phyloP scores from a whole-genome alignment of 2,888 invertebrate genomes.

The Ichneumon xanthorius region DNA sequence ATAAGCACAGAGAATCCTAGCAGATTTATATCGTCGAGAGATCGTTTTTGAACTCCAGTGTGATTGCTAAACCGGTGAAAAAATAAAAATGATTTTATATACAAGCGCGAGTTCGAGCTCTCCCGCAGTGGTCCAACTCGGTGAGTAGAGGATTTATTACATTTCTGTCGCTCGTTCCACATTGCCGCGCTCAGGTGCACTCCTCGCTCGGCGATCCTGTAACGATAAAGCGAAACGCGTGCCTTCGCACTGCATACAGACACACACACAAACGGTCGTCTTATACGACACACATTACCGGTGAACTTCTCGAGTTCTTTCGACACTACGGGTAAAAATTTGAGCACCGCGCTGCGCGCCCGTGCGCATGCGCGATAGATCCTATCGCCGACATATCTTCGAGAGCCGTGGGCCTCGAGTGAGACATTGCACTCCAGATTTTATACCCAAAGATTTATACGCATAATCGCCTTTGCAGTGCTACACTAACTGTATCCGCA shows the following conservation, averaged over 20 bases:
- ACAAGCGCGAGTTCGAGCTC: slow-evolving; percentile 4
- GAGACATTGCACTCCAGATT: slow-evolving; percentile 46
- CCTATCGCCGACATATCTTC: slow-evolving; percentile 38
- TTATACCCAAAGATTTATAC: slow-evolving; percentile 24
- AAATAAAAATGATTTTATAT: slow-evolving; percentile 3
- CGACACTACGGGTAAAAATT: slow-evolving; percentile 38
- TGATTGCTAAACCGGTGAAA: slow-evolving; percentile 6
- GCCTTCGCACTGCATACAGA: neutral
- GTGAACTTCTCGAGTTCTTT: slow-evolving; percentile 49
- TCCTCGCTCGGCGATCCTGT: slow-evolving; percentile 58
- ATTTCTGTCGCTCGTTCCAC: slow-evolving; percentile 67
- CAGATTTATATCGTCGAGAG: slow-evolving; percentile 12
- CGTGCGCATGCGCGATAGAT: slow-evolving; percentile 28
- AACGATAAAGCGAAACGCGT: slow-evolving; percentile 59
- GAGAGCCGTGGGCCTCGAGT: slow-evolving; percentile 26
- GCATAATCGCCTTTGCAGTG: neutral
- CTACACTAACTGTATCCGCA: slow-evolving; percentile 5
- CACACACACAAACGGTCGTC: neutral
- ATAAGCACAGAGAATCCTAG: slow-evolving; percentile 5
- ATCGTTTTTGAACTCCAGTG: slow-evolving; percentile 9
- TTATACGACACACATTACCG: neutral
- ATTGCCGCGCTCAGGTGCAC: slow-evolving; percentile 67
- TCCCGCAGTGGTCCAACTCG: slow-evolving; percentile 25
- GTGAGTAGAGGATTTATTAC: slow-evolving; percentile 61
- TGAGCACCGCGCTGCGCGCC: neutral